Conservation (phyloP, 2,888 invertebrate species). For the Spodoptera exigua region DNA sequence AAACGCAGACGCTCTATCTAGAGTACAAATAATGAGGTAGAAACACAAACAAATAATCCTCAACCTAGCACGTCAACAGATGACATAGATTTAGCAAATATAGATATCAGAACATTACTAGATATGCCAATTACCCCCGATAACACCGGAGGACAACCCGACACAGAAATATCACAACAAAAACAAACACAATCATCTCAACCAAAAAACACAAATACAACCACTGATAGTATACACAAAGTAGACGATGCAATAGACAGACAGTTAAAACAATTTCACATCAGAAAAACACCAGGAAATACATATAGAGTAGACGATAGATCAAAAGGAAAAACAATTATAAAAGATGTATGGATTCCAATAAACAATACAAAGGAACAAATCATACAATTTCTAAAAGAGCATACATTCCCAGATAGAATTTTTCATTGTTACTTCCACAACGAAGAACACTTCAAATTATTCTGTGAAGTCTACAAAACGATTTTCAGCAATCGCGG, state of each 20-base stretch:
- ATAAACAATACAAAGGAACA: constrained; percentile 51
- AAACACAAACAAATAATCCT: too few relatives aligned
- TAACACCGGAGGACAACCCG: too few relatives aligned
- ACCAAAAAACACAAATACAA: too few relatives aligned
- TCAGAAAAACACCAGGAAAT: too few relatives aligned
- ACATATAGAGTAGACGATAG: too few relatives aligned
- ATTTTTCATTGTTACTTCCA: constrained; percentile 16
- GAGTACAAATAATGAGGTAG: too few relatives aligned
- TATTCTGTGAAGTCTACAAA: constrained; percentile 35
- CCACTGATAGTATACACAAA: too few relatives aligned
- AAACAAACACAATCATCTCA: too few relatives aligned
- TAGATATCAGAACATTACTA: constrained; percentile 7
- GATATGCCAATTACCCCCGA: too few relatives aligned
- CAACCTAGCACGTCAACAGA: constrained; percentile 19
- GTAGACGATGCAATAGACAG: constrained; percentile 56
- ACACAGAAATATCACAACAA: too few relatives aligned
- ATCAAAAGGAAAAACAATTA: too few relatives aligned
- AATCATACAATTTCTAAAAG: constrained; percentile 22
- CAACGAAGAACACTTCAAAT: constrained; percentile 5
- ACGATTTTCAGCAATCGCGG: constrained; percentile 48
- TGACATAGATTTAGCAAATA: neutral
- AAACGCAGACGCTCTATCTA: too few relatives aligned
- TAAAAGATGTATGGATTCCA: constrained; percentile 41
- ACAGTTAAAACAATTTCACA: constrained; percentile 56
- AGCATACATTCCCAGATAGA: constrained; percentile 13